Base-by-base conservation (phyloP, 2,888 invertebrate species). In the Dicyrtoma fusca region DNA sequence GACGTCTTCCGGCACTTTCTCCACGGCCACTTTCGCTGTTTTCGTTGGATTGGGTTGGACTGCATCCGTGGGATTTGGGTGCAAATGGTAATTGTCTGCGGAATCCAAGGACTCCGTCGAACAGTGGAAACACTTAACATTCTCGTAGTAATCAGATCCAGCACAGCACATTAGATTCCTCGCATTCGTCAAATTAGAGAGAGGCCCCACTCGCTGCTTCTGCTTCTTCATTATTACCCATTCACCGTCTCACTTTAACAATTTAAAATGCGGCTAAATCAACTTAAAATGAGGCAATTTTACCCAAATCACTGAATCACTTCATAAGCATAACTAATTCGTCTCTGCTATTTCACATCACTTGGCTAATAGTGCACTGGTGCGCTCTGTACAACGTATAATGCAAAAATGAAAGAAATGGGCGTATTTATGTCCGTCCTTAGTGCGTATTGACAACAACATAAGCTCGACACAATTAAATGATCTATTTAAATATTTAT, bases 1-100 rank as follows among this genome's bases (percentile, higher is more conserved):
- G 5, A 92, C 88, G 11, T 75, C 78, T 72, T 75, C 74, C 10
- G 69, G 61, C 45, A 74, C 57, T 61, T 77, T 76, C 10, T 76
- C 77, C 13, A 53, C 23, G 3, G 45, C 26, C 14, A 17, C n/a
- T 8, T 8, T 34, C 10, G 3, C 53, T 10, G 19, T 49, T 21
- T 51, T 71, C 19, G 64, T 44, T 45, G 61, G 34, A 34, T 61
- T 61, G 34, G 61, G 1, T 13, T 4, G 23, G 13, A 13, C 25
- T 5, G 55, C 8, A 8, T 21, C 13, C 5, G 25, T 55, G 55
- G 25, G 21, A 23, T 8, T 55, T 19, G 14, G 21, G 55, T 21
- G n/a, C 65, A 44, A 14, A 45, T 45, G 42, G 17, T 23, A 44
- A 23, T 57, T 5, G 1, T 34, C 14, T 14, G 11, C 13, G n/a